phyloP scores from a whole-genome alignment of 2,888 invertebrate species.

The Keiferia lycopersicella region DNA sequence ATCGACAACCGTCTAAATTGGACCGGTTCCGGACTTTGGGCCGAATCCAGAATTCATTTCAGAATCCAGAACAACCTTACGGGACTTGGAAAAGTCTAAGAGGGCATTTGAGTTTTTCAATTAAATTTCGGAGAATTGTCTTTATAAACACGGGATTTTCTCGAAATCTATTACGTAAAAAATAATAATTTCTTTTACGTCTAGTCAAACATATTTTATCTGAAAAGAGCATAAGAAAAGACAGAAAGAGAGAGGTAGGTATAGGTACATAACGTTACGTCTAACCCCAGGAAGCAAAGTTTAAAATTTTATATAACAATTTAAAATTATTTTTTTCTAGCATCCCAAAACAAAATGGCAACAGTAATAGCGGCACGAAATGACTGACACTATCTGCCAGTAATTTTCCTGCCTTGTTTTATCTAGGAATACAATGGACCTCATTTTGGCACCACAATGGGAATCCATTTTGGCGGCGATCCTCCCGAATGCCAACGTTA shows the following conservation, averaged over 20 bases:
- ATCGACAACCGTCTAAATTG: constrained; percentile 49
- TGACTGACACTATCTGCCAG: constrained; percentile 16
- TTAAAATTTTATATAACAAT: too few species aligned
- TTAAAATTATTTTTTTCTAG: too few species aligned
- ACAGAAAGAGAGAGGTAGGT: too few species aligned
- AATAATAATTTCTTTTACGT: too few species aligned
- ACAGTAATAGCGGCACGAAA: constrained; percentile 8
- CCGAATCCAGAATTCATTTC: background rate
- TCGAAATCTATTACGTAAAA: too few species aligned
- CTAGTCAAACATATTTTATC: too few species aligned
- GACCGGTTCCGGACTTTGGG: constrained; percentile 30
- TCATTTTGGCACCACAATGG: constrained; percentile 25
- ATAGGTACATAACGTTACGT: too few species aligned
- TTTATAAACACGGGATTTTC: too few species aligned
- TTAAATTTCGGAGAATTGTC: too few species aligned
- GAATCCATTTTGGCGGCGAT: constrained; percentile 21
- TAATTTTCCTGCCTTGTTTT: constrained; percentile 28
- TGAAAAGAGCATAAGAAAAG: too few species aligned
- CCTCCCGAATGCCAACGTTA: constrained; percentile 23
- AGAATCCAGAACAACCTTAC: constrained; percentile 20
- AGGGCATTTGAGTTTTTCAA: too few species aligned
- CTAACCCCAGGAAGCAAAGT: too few species aligned
- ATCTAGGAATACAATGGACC: constrained; percentile 22
- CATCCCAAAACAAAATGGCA: background rate
- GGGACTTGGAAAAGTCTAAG: background rate